Evolutionary conservation across 2,797 vertebrate species (phyloP), one percentile per base, ranked within the genome.

Genomic region (Eutrigla gurnardus): DNA sequence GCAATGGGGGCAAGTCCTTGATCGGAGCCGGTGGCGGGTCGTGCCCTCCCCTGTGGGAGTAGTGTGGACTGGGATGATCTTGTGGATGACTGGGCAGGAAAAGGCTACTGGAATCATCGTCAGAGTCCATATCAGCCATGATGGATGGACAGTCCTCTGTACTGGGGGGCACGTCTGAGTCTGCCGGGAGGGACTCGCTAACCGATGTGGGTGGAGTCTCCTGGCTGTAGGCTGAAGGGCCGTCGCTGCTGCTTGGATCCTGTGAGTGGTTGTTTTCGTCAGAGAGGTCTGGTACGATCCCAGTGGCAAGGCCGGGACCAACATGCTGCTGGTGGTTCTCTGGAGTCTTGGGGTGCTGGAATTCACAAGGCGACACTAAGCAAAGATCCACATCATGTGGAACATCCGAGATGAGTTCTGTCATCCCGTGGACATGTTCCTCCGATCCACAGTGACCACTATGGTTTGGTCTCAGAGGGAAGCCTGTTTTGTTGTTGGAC

Each of bases 361-460:
- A 98, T 91, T 98, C 97, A 6, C 97, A 98, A 1, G 97, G 97
- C 0, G 97, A 97, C 54, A 99, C 97, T 69, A 98, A 87, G 80
- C 97, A 99, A 25, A 99, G 92, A 69, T 99, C 97, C 0, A 99
- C 97, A 0, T 98, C 96, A 1, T 98, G 96, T 0, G 88, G 91
- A 15, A 91, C 53, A 12, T 93, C 92, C 0, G 92, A 93, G 15
- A 89, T 88, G 25, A 91, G 35, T 3, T 90, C 90, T 0, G 90
- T 85, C 43, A 91, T 72, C 0, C 83, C 78, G 0, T 83, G 81
- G 1, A 93, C 73, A 3, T 79, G 89, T 13, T 91, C 93, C 18
- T 81, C 73, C 0, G 86, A 86, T 1, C 80, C 90, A 0, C 82
- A 85, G 0, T 75, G 78, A 0, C 86, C 86, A 7, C 94, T 93